Base-by-base conservation (phyloP, 2,797 vertebrate genomes). In the Brachymystax lenok region DNA sequence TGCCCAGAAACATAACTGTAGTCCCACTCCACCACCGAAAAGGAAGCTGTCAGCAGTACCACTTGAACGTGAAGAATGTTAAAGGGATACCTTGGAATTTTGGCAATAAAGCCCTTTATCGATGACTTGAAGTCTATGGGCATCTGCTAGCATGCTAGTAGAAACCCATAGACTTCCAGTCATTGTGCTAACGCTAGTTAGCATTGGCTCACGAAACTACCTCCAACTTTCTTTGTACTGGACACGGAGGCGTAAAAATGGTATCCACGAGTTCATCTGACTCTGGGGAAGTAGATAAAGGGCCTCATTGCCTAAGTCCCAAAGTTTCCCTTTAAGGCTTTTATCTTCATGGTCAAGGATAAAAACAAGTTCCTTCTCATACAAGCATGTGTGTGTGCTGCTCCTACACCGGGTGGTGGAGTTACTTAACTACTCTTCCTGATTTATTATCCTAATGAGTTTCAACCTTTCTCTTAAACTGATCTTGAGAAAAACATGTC, bases 391-490 rank as follows among this genome's bases (percentile, higher is more conserved):
- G 24, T 66, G 10, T 28, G 3, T 66, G 63, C 13, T 21, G 13
- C 63, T 66, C 27, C 63, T 14, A 27, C 63, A 7, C 63, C 3
- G 14, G 14, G 63, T 2, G 63, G 12, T 16, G 24, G 63, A 4
- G 63, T 52, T 59, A 5, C 54, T n/a, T 59, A 21, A 59, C 54
- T n/a, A n/a, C n/a, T 7, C 54, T 59, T 59, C 19, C 54, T n/a
- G 6, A 59, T 6, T 19, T 59, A 1, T n/a, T 81, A 77, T 85
- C 69, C 46, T 30, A 77, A 73, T 71, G 63, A 74, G 80, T 4
- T n/a, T 59, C 6, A 59, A 59, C 54, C 19, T 59, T 74, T 70
- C 77, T 24, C 74, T 83, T 83, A 70, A 79, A 78, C 78, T 81
- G 77, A 84, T 71, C 80, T 50, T 28, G 14, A 84, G 67, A 79